Conservation (phyloP, 1,140 invertebrate species). For the Propsilocerus akamusi region DNA sequence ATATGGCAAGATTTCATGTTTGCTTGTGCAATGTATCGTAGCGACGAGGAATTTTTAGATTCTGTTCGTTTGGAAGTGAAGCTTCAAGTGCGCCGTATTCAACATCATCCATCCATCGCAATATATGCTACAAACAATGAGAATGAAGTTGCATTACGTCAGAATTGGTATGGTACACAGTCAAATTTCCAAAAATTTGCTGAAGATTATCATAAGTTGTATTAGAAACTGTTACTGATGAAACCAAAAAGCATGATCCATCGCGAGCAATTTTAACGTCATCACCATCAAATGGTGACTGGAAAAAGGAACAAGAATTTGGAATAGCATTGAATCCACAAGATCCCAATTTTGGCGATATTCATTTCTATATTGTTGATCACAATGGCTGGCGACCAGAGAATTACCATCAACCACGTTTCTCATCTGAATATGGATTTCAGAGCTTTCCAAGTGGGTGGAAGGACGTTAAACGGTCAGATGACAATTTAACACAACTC, state of each 20-base stretch:
- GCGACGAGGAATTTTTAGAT: constrained; percentile 46
- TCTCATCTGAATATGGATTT: constrained; percentile 90
- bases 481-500: constrained; percentile 41
- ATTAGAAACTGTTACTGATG: constrained; percentile 54
- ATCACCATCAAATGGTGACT: constrained; percentile 78
- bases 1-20: constrained; percentile 97
- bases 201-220: constrained; percentile 71
- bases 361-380: constrained; percentile 85
- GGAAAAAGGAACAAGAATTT: constrained; percentile 49
- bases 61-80: constrained; percentile 59
- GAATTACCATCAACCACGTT: constrained; percentile 62
- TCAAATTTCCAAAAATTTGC: constrained; percentile 38
- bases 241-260: constrained; percentile 41
- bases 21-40: constrained; percentile 90
- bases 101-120: constrained; percentile 76
- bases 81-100: constrained; percentile 68
- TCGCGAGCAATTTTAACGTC: constrained; percentile 57
- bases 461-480: constrained; percentile 30
- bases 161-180: constrained; percentile 65
- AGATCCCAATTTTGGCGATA: constrained; percentile 68
- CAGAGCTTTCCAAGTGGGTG: constrained; percentile 57
- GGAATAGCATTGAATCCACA: constrained; percentile 56
- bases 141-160: constrained; percentile 77
- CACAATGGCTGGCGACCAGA: constrained; percentile 60
- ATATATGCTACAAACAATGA: constrained; percentile 95